Percentiles rank a stretch among this genome's conserved stretches.
Conservation (phyloP, 2,113 vertebrate genomes). For the Edolisoma coerulescens region DNA sequence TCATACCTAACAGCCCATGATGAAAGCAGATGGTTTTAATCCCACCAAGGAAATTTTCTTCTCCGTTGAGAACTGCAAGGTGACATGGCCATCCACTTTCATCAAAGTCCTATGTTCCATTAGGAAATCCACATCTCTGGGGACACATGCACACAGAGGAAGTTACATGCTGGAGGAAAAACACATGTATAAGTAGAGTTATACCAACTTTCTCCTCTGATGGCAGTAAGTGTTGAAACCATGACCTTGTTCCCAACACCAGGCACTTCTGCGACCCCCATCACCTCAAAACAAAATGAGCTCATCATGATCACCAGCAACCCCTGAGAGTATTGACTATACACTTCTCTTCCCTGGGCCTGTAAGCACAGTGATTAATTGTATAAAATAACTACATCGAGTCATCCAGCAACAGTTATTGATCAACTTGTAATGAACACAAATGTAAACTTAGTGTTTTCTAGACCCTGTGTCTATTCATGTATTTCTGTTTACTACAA, state of each 20-base stretch:
- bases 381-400: neutral
- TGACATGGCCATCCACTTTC: neutral
- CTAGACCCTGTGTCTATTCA: neutral
- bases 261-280: neutral
- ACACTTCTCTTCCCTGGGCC: neutral
- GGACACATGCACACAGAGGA: neutral
- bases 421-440: neutral
- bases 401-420: neutral
- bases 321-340: neutral
- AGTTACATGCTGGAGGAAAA: neutral
- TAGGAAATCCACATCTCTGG: neutral
- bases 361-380: neutral
- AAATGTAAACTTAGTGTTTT: neutral
- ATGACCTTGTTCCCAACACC: neutral
- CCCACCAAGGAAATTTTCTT: neutral
- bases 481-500: neutral
- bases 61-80: neutral
- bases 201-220: neutral
- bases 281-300: neutral
- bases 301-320: neutral
- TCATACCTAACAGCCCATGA: slow-evolving; percentile 6
- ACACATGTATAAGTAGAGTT: neutral
- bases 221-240: neutral
- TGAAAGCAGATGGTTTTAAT: slow-evolving; percentile 14
- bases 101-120: neutral